Evolutionary conservation across 2,888 invertebrate genomes (phyloP), one percentile per base, ranked within the genome.

Genomic region (Volucella bombylans): DNA sequence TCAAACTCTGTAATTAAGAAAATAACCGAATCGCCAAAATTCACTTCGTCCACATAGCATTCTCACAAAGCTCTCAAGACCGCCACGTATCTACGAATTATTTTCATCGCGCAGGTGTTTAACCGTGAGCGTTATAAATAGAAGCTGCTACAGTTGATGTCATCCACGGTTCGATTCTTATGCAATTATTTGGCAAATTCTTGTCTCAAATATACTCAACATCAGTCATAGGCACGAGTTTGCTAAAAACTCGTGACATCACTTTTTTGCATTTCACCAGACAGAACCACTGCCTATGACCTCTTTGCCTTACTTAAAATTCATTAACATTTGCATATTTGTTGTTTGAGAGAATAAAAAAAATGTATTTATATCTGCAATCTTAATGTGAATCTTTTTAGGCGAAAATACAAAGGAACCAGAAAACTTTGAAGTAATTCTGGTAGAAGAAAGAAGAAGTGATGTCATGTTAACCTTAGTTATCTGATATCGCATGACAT

Each of bases 401-500:
- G 23, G 10, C 23, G 4, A 59, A 52, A 45, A 71, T 31, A 31
- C 31, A 31, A 80, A 6, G 39, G 9, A 59, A 45, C 15, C 14
- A 39, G 41, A 69, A 49, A 50, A 31, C 6, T 4, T 31, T 31
- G 6, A 31, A 31, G 31, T 31, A 31, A 31, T 31, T 31, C 31
- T 31, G 31, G 31, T 31, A 31, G 31, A 31, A 31, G 31, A 71
- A 45, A 39, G n/a, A 59, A 61, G 31, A 64, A 65, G 52, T 77
- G 72, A 77, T 82, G 82, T 82, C 77, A 82, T 82, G 77, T 52
- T 54, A 62, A 43, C 45, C 61, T 73, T 45, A 49, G 31, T 38
- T 68, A 77, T 72, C 76, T 71, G 72, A 65, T 81, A 76, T 54
- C 52, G 49, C 61, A 82, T 82, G 82, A 82, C 82, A 82, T 82